These are phyloP conservation scores for Enteromius argenteus DNA, from an alignment of 2,797 vertebrate genomes.

Conservation along the genomic window DNA sequence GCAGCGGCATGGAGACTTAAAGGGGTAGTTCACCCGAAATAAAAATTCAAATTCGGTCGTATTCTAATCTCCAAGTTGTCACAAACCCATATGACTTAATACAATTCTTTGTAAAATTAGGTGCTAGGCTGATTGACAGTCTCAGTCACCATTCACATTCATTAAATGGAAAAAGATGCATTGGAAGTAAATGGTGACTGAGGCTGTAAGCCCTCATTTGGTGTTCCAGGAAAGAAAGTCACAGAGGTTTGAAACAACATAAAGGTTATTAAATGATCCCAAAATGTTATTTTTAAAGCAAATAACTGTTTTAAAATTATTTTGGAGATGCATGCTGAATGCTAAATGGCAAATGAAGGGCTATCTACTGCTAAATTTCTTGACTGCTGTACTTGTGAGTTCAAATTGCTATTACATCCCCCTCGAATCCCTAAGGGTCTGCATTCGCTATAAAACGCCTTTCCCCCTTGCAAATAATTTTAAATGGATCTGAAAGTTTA, in stretches of 20 bases:
- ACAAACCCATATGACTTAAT: not conserved
- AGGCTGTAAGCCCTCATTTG: not conserved
- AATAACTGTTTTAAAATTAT: not conserved
- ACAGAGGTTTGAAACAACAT: not conserved
- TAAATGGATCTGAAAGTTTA: conserved; percentile 1
- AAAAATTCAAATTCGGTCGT: not conserved
- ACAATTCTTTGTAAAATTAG: not conserved
- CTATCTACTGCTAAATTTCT: not conserved
- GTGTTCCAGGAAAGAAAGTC: not conserved
- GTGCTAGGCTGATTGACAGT: not conserved
- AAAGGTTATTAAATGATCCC: not conserved
- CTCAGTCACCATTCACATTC: not conserved
- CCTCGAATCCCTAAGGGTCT: not conserved
- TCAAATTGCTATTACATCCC: not conserved
- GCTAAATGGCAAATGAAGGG: not conserved
- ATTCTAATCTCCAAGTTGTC: not conserved
- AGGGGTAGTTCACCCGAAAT: conserved; percentile 14
- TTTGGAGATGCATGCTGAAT: not conserved
- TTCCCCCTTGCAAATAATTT: not conserved
- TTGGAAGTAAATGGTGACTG: not conserved
- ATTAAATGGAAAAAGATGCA: not conserved
- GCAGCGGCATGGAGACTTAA: conserved; percentile 13
- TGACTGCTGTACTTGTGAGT: conserved; percentile 15
- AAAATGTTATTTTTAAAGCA: not conserved
- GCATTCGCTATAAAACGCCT: not conserved